Evolutionary conservation across 2,888 invertebrate genomes (phyloP).

Genomic region (Aporophyla lueneburgensis): DNA sequence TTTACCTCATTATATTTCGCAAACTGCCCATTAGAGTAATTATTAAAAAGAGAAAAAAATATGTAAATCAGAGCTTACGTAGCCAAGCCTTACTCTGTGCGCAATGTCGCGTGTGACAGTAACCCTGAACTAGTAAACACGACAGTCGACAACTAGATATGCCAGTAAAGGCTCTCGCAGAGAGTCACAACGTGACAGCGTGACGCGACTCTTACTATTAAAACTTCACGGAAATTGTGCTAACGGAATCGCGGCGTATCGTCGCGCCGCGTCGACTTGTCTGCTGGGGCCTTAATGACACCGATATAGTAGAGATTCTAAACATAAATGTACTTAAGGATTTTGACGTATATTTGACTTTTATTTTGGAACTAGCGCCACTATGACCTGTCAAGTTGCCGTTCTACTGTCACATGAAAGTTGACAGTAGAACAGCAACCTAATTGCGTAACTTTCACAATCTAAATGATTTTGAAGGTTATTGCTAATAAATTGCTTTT

Average conservation of each 20-base stretch:
- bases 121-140: conserved; percentile 48
- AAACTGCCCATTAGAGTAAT: conserved; percentile 38
- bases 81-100: conserved; percentile 53
- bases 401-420: too few species aligned
- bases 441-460: too few species aligned
- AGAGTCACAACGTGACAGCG: too few species aligned
- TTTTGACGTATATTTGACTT: conserved; percentile 2
- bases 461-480: too few species aligned
- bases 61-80: conserved; percentile 36
- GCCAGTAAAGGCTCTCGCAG: not conserved
- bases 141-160: not conserved
- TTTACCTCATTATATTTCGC: conserved; percentile 33
- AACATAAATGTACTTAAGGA: not conserved
- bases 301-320: not conserved
- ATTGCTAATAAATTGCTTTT: too few species aligned
- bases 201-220: too few species aligned
- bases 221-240: too few species aligned
- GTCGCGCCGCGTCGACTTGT: too few species aligned
- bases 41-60: conserved; percentile 36
- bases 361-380: conserved; percentile 3
- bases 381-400: not conserved
- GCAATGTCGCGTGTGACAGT: conserved; percentile 57
- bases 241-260: too few species aligned
- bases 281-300: not conserved
- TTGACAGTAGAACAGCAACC: not conserved